These are phyloP conservation scores for Myathropa florea DNA, from an alignment of 2,888 invertebrate species.

Conservation along the genomic window DNA sequence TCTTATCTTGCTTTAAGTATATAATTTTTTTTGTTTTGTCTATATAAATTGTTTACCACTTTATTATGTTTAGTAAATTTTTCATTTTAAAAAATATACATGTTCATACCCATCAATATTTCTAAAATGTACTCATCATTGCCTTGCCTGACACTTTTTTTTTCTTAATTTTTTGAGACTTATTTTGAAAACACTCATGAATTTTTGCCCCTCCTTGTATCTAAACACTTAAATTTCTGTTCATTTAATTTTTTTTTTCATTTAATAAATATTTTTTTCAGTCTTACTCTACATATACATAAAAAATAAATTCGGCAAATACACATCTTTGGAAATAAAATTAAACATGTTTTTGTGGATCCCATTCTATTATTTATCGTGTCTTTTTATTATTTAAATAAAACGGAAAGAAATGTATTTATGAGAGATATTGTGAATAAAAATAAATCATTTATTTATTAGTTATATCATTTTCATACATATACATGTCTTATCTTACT, in stretches of 20 bases:
- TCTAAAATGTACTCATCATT: slow-evolving; percentile 26
- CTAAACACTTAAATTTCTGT: slow-evolving; percentile 53
- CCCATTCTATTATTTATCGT: not conserved
- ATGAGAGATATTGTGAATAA: slow-evolving; percentile 18
- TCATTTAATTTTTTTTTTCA: slow-evolving; percentile 20
- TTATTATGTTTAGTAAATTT: slow-evolving; percentile 48
- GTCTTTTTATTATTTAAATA: slow-evolving; percentile 6
- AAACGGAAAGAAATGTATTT: slow-evolving; percentile 2
- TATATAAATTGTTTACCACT: slow-evolving; percentile 56
- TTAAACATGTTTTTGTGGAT: not conserved
- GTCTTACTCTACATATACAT: slow-evolving; percentile 69
- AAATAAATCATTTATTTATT: slow-evolving; percentile 34
- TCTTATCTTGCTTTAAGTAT: not conserved
- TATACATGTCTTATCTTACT: slow-evolving; percentile 36
- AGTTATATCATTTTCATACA: slow-evolving; percentile 40
- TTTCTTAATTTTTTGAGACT: not conserved
- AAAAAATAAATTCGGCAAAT: slow-evolving; percentile 69
- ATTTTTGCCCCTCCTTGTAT: slow-evolving; percentile 10
- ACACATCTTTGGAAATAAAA: not conserved
- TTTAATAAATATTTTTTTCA: slow-evolving; percentile 64
- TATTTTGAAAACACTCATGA: not conserved
- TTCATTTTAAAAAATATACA: slow-evolving; percentile 70
- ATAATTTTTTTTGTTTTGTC: slow-evolving; percentile 3
- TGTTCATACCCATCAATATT: slow-evolving; percentile 59
- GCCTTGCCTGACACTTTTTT: slow-evolving; percentile 33